Conservation (phyloP, 2,113 vertebrate species). For the Aegithalos caudatus region DNA sequence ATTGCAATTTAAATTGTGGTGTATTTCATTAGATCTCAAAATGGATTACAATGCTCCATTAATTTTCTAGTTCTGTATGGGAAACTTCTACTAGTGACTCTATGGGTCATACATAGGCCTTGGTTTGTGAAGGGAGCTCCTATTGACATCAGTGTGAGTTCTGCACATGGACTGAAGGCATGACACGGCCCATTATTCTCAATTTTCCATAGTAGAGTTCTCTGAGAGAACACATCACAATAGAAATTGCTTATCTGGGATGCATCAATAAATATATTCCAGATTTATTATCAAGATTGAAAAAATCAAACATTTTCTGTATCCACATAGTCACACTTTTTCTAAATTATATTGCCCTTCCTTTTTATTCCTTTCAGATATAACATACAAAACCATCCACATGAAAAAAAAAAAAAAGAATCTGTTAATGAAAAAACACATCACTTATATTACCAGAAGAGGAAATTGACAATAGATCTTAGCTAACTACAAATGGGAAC, state of each 20-base stretch:
- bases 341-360: not conserved
- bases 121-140: not conserved
- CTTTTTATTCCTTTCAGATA: not conserved
- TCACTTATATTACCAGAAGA: not conserved
- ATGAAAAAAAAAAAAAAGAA: not conserved
- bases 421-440: not conserved
- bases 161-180: slow-evolving; percentile 35
- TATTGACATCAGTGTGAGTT: slow-evolving; percentile 43
- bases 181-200: slow-evolving; percentile 61
- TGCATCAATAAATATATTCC: slow-evolving; percentile 14
- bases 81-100: slow-evolving; percentile 40
- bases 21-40: slow-evolving; percentile 65
- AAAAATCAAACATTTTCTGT: not conserved
- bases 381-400: not conserved
- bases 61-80: slow-evolving; percentile 56
- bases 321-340: not conserved
- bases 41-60: slow-evolving; percentile 66
- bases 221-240: slow-evolving; percentile 31
- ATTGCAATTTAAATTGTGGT: slow-evolving; percentile 57
- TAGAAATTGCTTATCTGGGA: slow-evolving; percentile 46
- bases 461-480: not conserved
- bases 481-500: not conserved
- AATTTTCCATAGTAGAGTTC: slow-evolving; percentile 44
- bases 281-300: not conserved
- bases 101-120: not conserved